These are phyloP conservation scores for Olivierus martensii DNA, from an alignment of 1,140 invertebrate genomes.

Conservation along the genomic window DNA sequence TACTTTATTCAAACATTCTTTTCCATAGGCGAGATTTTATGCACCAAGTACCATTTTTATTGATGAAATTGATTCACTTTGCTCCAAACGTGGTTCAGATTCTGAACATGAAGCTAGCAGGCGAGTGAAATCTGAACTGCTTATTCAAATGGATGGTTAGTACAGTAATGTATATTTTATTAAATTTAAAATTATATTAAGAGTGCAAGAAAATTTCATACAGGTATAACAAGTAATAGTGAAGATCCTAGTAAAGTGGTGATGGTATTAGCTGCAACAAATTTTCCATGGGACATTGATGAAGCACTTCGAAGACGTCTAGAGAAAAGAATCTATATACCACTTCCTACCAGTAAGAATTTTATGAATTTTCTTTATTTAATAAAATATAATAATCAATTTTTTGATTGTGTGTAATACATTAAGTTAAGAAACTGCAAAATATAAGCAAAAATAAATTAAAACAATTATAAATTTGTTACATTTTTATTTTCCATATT, in stretches of 20 bases:
- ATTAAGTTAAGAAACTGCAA: no score
- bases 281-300: slow-evolving; percentile 99
- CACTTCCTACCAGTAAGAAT: slow-evolving; percentile 70
- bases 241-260: slow-evolving; percentile 63
- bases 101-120: slow-evolving; percentile 96
- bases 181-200: no score
- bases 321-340: slow-evolving; percentile 98
- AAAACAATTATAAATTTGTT: no score
- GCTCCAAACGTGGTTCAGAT: slow-evolving; percentile 86
- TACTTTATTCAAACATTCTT: no score
- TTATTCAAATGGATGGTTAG: slow-evolving; percentile 96
- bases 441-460: no score
- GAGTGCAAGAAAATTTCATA: neutral
- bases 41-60: slow-evolving; percentile 99
- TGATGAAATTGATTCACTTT: slow-evolving; percentile 98
- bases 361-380: no score
- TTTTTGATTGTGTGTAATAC: no score
- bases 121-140: slow-evolving; percentile 91
- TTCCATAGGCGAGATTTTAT: slow-evolving; percentile 83
- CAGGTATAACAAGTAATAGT: slow-evolving; percentile 21
- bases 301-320: slow-evolving; percentile 86
- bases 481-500: no score
- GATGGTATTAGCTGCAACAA: slow-evolving; percentile 97
- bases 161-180: no score
- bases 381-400: no score